Evolutionary conservation across 2,888 invertebrate species (phyloP), one percentile per base, ranked within the genome.

Genomic region (Xylota sylvarum): DNA sequence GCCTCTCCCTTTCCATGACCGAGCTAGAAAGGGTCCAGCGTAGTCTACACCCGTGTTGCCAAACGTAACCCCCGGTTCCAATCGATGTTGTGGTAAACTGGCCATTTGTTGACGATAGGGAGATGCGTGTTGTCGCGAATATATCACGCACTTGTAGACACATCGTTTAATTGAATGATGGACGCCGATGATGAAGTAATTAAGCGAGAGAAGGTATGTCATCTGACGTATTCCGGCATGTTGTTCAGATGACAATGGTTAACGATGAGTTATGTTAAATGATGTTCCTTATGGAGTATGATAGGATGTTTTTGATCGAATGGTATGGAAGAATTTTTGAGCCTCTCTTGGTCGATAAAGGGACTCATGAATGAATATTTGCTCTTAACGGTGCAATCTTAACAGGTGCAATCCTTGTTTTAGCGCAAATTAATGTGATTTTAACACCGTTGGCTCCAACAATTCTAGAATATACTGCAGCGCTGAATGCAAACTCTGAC

Each of bases 301-400:
- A 86, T 23, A 6, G 85, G 87, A 72, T 88, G 85, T 46, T 87
- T 87, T 14, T 83, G 81, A 37, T 80, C 70, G 35, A 84, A 88
- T 0, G 56, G 65, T 6, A 88, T 56, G 5, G 48, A 35, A 7
- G 86, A 77, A 14, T 89, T 88, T 4, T 73, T 43, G 5, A 87
- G 37, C 69, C 89, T 81, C 5, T 86, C 84, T 7, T 62, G 23
- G 27, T 88, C 87, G 7, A 88, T 64, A 60, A 88, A 89, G 7
- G 88, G 87, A 23, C 37, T 30, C 43, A 89, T 6, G 46, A 17
- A 10, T 3, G 4, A 52, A 27, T 83, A 76, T 23, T 83, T 87
- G 14, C 83, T 64, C 19, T 62, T 35, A 2, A n/a, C n/a, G n/a
- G n/a, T n/a, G n/a, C n/a, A n/a, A n/a, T n/a, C n/a, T n/a, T n/a